Evolutionary conservation across 2,113 vertebrate species (phyloP).

Genomic region (Cephalopholis sonnerati): DNA sequence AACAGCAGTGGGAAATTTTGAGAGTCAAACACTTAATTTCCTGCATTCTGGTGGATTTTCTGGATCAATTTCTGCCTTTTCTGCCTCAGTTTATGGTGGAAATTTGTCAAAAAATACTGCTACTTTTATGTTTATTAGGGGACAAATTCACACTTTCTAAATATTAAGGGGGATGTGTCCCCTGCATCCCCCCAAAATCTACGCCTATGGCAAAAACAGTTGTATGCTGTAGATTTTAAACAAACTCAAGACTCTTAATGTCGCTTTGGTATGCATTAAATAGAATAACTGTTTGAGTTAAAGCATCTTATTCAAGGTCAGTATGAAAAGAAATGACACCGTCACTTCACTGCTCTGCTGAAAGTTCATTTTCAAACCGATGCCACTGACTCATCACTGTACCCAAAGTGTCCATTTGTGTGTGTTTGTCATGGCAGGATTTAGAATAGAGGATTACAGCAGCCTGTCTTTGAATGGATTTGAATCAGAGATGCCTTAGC

Average conservation of each 20-base stretch:
- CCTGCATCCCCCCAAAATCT: too few species aligned
- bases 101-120: too few species aligned
- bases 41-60: too few species aligned
- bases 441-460: constrained; percentile 57
- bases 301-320: background rate
- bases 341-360: background rate
- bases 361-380: constrained; percentile 1
- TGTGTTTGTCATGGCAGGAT: constrained; percentile 54
- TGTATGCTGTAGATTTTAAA: background rate
- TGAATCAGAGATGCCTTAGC: constrained; percentile 50
- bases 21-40: too few species aligned
- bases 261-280: background rate
- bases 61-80: too few species aligned
- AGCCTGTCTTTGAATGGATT: constrained; percentile 72
- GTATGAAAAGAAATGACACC: background rate
- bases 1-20: background rate
- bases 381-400: constrained; percentile 14
- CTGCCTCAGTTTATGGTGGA: too few species aligned
- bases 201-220: too few species aligned
- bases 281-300: background rate
- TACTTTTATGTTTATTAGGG: too few species aligned
- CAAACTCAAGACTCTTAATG: background rate
- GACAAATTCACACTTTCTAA: too few species aligned
- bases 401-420: constrained; percentile 10
- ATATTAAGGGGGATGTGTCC: too few species aligned